phyloP scores from a whole-genome alignment of 2,888 invertebrate species.

The Thecocarcelia acutangulata region DNA sequence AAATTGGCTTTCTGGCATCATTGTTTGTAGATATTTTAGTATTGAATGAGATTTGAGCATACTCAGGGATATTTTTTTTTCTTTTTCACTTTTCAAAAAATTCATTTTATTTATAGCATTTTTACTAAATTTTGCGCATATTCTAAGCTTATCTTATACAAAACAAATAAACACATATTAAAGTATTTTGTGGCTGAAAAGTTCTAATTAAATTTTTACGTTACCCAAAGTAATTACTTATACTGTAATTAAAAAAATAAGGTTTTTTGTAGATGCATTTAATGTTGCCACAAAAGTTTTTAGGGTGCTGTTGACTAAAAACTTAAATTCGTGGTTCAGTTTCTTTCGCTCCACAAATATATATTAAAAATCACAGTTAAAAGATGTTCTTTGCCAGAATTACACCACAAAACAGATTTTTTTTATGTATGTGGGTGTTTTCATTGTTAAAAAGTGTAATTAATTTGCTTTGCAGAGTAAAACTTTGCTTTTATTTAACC shows the following conservation, averaged over 20 bases:
- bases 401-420: constrained; percentile 13
- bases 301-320: not conserved
- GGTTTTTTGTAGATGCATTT: not conserved
- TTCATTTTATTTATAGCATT: too few relatives aligned
- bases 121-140: too few relatives aligned
- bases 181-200: constrained; percentile 47
- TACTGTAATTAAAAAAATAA: not conserved
- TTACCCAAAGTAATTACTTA: constrained; percentile 31
- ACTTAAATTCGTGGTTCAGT: constrained; percentile 6
- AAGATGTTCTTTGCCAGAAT: constrained; percentile 5
- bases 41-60: too few relatives aligned
- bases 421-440: not conserved
- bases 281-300: constrained; percentile 3
- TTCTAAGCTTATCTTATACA: too few relatives aligned
- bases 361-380: not conserved
- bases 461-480: not conserved
- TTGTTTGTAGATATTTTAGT: too few relatives aligned
- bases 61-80: too few relatives aligned
- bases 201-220: constrained; percentile 52
- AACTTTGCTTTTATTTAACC: not conserved
- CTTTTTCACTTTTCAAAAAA: too few relatives aligned
- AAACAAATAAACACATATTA: constrained; percentile 14
- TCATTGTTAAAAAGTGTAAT: not conserved
- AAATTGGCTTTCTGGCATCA: too few relatives aligned
- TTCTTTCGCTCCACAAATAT: not conserved